Conservation (phyloP, 2,113 vertebrate genomes). For the Vulpes ferrilata region DNA sequence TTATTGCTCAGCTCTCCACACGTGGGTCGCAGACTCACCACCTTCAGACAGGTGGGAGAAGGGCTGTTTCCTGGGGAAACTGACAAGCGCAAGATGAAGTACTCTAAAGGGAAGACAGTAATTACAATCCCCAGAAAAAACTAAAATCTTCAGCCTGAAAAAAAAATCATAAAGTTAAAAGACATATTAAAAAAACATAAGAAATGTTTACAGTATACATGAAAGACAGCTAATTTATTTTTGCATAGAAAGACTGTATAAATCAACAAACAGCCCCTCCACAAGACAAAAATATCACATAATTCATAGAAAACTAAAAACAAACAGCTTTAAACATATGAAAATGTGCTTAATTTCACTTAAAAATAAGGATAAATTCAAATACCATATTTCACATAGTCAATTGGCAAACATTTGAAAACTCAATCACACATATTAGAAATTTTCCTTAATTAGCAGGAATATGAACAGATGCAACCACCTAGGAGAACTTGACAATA, state of each 20-base stretch:
- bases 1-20: background rate
- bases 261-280: background rate
- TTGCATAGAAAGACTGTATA: background rate
- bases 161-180: conserved; percentile 46
- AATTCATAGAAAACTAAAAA: conserved; percentile 42
- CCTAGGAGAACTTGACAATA: background rate
- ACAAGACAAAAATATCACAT: background rate
- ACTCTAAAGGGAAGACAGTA: background rate
- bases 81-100: background rate
- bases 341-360: conserved; percentile 33
- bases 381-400: background rate
- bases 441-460: background rate
- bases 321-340: background rate
- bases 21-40: background rate
- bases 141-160: background rate
- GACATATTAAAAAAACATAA: background rate
- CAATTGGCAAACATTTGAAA: background rate
- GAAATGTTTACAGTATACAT: background rate
- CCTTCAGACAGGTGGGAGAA: background rate
- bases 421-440: background rate
- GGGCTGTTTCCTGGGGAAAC: background rate
- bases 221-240: background rate
- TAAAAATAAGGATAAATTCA: conserved; percentile 33
- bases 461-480: background rate
- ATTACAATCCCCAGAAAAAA: conserved; percentile 10